Evolutionary conservation across 2,113 vertebrate genomes (phyloP), one percentile per base, ranked within the genome.

Genomic region (Eulemur macaco): DNA sequence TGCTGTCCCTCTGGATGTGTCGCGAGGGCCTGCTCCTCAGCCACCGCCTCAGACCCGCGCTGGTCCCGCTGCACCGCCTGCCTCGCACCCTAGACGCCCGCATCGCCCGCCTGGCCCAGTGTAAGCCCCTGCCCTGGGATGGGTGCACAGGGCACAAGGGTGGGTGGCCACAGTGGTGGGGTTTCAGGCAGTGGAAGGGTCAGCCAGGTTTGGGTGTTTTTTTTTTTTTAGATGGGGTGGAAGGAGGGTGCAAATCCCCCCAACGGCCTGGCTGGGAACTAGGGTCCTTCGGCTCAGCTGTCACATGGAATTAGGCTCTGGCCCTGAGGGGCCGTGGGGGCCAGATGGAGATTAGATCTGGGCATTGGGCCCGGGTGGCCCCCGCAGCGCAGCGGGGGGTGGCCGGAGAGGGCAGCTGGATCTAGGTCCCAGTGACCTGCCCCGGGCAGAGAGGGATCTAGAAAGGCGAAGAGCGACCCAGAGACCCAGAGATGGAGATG

Each of bases 1-100:
- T 98, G 93, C 97, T 98, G 45, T 98, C 96, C 74, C 27, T 98
- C 83, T 98, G 98, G 98, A 93, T 98, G 95, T 98, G 96, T 64
- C 97, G 94, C 5, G 97, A 97, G 15, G 89, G 96, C n/a, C 78
- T 96, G 37, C 85, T 94, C 56, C 91, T 96, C 56, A 68, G 95
- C 77, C 97, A 86, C 68, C 95, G 31, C 88, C 95, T 97, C 6
- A 89, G 93, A 89, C 96, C 98, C 4, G 93, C 95, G 0, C 95
- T 95, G 50, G 77, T 93, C 50, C 88, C 96, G 0, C 89, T 98
- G 76, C 98, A 81, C 86, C 97, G 98, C 64, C 97, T 90, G 2
- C 96, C 98, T 1, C 97, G 97, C 80, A 94, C 97, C 80, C 91
- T 97, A 95, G 98, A 98, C 1, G 69, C 96, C 31, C 97, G 97